Base-by-base conservation (phyloP, 2,113 vertebrate genomes). In the Podarcis raffonei region DNA sequence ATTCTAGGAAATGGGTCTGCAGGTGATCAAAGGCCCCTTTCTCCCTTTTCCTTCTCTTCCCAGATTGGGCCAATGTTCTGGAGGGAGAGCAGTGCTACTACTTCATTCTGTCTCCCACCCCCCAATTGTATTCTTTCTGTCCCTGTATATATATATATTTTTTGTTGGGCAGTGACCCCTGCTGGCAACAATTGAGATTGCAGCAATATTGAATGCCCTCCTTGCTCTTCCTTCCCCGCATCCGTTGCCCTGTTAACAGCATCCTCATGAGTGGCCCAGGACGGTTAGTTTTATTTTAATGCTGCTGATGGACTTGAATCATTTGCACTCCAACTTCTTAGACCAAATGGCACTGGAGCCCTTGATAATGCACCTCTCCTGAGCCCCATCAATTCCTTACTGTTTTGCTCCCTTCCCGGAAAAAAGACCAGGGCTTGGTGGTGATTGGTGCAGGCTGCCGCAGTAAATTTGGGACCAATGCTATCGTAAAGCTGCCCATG, bases 381-480 rank as follows among this genome's bases (percentile, higher is more conserved):
- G n/a, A 27, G 87, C 59, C 87, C 15, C n/a, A 6, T 27, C 15
- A 15, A 80, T 80, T 48, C 57, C 57, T 57, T 30, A 42, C 3
- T 27, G 20, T 66, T 84, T 84, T 22, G 12, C 22, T 48, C 30
- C 22, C 65, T 35, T 59, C 37, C 5, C 13, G 2, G 16, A 42
- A 39, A 72, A 42, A 3, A 15, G 72, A 78, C 25, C 37, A 69
- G 20, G 48, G 23, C 53, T 37, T 27, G 18, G 59, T 23, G 81
- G 81, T 39, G 30, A 53, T 68, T 42, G 62, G 75, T 32, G 23
- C 78, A 27, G 37, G 85, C 59, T 84, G 72, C 27, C 78, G 74
- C n/a, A 15, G 53, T 25, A 76, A 59, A 77, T 77, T 35, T 69
- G 81, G 87, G 81, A 84, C 87, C 87, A 84, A 6, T 35, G 59